Evolutionary conservation across 2,797 vertebrate genomes (phyloP), one percentile per base, ranked within the genome.

Genomic region (Pelochelys cantorii): DNA sequence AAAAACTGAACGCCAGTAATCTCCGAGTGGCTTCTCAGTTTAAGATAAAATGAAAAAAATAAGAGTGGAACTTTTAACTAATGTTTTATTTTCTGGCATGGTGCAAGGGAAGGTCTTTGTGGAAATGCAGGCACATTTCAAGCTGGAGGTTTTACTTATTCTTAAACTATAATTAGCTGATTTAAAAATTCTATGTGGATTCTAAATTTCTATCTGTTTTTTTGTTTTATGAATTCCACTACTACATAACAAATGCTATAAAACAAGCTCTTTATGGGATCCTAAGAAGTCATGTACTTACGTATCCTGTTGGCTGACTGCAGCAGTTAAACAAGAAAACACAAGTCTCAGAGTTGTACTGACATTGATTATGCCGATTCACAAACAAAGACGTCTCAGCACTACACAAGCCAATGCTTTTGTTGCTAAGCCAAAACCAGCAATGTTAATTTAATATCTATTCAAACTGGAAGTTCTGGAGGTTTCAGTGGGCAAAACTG

Each of bases 41-140:
- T 48, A 92, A 37, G 84, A 81, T 92, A 37, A 92, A 12, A 22
- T 22, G 65, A 77, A 1, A 52, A 22, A 52, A 90, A 90, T 83
- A 79, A 27, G 90, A 86, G 54, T 80, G 90, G 75, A 52, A 81
- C 11, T 29, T 78, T 14, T 65, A 87, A 93, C 27, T 56, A 60
- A 5, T 9, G 7, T 5, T 56, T 87, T 80, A 17, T 83, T 17
- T 53, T 68, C 80, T 93, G 23, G 42, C 55, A 87, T 34, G 80
- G 42, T 13, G 27, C 5, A 29, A 84, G 29, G 55, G 60, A n/a
- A 86, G 1, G 1, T 57, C 29, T 60, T 34, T n/a, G 42, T 80
- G 29, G 77, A 78, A 60, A 25, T 8, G 55, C 60, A 85, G 34
- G 68, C 23, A 54, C 27, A 57, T 10, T 71, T 71, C 7, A 62